These are phyloP conservation scores for Jordanella pulchra DNA, from an alignment of 2,797 vertebrate genomes.

Conservation along the genomic window DNA sequence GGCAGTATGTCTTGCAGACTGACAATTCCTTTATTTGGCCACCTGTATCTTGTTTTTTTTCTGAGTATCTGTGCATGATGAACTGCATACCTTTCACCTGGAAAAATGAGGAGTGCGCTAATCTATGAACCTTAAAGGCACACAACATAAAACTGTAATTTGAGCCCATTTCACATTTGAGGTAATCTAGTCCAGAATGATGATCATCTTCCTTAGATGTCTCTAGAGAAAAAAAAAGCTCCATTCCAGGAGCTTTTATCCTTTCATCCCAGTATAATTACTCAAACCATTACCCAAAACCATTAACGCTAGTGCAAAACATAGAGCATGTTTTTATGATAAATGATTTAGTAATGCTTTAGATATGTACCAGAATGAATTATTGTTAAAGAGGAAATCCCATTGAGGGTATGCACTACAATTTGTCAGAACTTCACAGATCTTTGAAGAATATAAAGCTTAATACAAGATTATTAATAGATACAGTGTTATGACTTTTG, in stretches of 20 bases:
- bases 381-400: neutral
- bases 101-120: slow-evolving; percentile 3
- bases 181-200: slow-evolving; percentile 7
- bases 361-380: neutral
- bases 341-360: slow-evolving; percentile 5
- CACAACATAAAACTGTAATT: slow-evolving; percentile 21
- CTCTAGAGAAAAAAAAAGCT: neutral
- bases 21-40: neutral
- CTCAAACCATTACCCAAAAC: neutral
- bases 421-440: slow-evolving; percentile 1
- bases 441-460: neutral
- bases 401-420: neutral
- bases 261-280: slow-evolving; percentile 11
- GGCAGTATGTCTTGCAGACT: neutral
- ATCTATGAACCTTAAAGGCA: slow-evolving; percentile 21
- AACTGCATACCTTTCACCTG: slow-evolving; percentile 29
- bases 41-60: neutral
- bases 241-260: neutral
- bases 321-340: neutral
- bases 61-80: slow-evolving; percentile 9
- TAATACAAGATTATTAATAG: neutral
- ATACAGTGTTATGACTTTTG: neutral
- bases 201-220: slow-evolving; percentile 12
- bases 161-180: slow-evolving; percentile 20
- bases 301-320: neutral